Percentiles rank a stretch among this genome's conserved stretches.
These are phyloP conservation scores for Phoenicopterus ruber DNA, from an alignment of 2,113 vertebrate species.

Conservation along the genomic window DNA sequence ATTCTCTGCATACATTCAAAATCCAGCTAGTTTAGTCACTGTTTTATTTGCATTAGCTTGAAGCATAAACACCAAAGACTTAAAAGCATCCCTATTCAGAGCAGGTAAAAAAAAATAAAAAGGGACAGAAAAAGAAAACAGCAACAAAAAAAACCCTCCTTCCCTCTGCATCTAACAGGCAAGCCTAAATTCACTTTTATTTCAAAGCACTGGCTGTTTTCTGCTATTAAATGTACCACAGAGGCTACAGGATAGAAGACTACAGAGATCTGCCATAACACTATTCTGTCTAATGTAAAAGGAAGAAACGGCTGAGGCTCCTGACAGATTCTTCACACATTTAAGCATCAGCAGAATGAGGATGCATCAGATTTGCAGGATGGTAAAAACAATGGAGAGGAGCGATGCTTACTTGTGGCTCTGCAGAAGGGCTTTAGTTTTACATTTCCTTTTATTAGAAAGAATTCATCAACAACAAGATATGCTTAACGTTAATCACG, in stretches of 20 bases:
- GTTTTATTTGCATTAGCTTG: slow-evolving; percentile 49
- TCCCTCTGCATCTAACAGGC: not conserved
- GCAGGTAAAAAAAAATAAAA: not conserved
- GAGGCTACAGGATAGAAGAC: not conserved
- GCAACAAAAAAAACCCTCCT: not conserved
- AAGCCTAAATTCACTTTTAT: slow-evolving; percentile 1
- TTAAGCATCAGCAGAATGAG: not conserved
- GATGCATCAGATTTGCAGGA: not conserved
- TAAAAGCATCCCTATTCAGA: not conserved
- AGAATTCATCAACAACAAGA: not conserved
- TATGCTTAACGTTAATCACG: not conserved
- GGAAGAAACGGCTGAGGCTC: not conserved
- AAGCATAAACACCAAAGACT: slow-evolving; percentile 51
- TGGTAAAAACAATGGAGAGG: not conserved
- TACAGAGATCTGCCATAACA: not conserved
- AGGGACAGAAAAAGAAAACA: not conserved
- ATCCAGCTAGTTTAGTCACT: not conserved
- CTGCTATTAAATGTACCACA: not conserved
- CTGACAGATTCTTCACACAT: not conserved
- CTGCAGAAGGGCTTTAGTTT: not conserved
- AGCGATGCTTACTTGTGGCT: not conserved
- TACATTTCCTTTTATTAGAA: not conserved
- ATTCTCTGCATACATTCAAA: not conserved
- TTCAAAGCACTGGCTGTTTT: slow-evolving; percentile 14
- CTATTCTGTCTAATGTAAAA: not conserved